phyloP scores from a whole-genome alignment of 2,113 vertebrate species.

The human region DNA sequence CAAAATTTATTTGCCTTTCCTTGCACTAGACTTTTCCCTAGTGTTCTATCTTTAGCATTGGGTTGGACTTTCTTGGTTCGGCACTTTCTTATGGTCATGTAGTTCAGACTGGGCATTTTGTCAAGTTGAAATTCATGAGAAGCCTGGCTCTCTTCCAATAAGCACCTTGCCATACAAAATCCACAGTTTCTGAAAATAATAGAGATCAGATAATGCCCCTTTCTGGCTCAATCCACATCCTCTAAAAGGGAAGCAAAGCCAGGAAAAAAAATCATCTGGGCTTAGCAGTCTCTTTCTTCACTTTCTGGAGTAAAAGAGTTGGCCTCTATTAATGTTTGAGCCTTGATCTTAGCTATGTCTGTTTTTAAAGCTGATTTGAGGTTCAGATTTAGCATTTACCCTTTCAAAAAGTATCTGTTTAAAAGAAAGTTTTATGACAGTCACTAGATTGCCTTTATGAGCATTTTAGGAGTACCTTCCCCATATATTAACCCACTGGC shows the following conservation, averaged over 20 bases:
- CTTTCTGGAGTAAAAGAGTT: background rate
- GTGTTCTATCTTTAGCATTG: background rate
- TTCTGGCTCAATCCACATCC: background rate
- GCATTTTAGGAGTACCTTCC: background rate
- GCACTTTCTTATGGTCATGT: background rate
- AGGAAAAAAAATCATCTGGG: background rate
- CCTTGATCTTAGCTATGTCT: background rate
- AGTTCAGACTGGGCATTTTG: background rate
- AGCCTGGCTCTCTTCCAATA: background rate
- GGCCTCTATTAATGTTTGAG: background rate
- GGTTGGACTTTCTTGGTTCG: background rate
- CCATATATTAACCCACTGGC: background rate
- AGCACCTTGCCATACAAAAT: conserved; percentile 14
- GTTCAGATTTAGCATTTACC: background rate
- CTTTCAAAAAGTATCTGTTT: background rate
- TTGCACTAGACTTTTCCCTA: background rate
- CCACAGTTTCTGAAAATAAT: conserved; percentile 33
- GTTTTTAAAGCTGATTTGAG: background rate
- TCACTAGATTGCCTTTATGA: background rate
- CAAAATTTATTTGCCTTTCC: background rate
- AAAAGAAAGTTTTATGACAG: conserved; percentile 5
- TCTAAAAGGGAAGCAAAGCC: conserved; percentile 5
- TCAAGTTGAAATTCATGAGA: background rate
- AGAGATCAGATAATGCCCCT: background rate
- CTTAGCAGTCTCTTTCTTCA: background rate